A percentile compares a stretch with the other conserved stretches of the same genome.
Evolutionary conservation across 2,888 invertebrate species (phyloP).

Genomic region (Ethmia dodecea): DNA sequence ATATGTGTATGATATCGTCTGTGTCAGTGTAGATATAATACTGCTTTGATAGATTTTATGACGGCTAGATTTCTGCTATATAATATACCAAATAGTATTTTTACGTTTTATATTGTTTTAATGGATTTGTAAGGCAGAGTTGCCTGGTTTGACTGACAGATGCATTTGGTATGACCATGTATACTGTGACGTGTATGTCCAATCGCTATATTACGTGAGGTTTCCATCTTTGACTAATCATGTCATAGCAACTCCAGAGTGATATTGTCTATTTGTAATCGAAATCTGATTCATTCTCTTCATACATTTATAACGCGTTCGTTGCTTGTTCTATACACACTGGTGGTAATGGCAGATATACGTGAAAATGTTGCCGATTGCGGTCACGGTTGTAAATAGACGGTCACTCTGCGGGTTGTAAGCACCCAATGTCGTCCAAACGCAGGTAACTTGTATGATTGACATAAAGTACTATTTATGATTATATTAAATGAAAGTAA

Average conservation of each 20-base stretch:
- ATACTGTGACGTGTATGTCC: too few relatives aligned
- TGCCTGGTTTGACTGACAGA: slow-evolving; percentile 27
- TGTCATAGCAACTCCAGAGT: too few relatives aligned
- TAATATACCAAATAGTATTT: slow-evolving; percentile 76
- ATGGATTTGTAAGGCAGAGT: slow-evolving; percentile 50
- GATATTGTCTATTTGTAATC: too few relatives aligned
- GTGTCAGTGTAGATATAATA: slow-evolving; percentile 63
- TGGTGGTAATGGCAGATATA: too few relatives aligned
- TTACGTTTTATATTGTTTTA: slow-evolving; percentile 73
- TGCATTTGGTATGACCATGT: too few relatives aligned
- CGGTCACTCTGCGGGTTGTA: slow-evolving; percentile 23
- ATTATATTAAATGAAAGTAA: slow-evolving; percentile 65
- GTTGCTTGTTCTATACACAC: too few relatives aligned
- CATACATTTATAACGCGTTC: too few relatives aligned
- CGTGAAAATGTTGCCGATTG: too few relatives aligned
- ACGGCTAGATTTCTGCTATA: slow-evolving; percentile 74
- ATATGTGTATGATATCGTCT: slow-evolving; percentile 61
- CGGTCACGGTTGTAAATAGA: too few relatives aligned
- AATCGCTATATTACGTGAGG: too few relatives aligned
- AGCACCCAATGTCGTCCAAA: slow-evolving; percentile 23
- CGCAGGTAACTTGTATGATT: slow-evolving; percentile 44
- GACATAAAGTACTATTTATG: slow-evolving; percentile 68
- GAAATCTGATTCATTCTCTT: too few relatives aligned
- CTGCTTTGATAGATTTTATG: slow-evolving; percentile 71
- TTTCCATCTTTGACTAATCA: too few relatives aligned